Conservation (phyloP, 1,140 invertebrate genomes). For the Thereuonema tuberculata region DNA sequence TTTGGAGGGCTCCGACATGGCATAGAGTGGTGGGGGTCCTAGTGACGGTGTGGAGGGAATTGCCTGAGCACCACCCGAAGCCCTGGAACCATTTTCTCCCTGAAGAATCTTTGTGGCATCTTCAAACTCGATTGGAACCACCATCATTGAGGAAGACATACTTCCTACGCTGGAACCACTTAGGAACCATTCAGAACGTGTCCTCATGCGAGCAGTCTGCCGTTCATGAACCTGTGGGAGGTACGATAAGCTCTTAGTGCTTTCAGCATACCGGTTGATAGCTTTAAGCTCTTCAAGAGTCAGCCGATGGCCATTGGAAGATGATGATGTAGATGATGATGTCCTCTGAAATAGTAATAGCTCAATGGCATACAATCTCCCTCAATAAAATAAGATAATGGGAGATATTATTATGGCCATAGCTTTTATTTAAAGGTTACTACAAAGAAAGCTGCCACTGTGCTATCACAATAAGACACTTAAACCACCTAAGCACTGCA, state of each 20-base stretch:
- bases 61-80: not conserved
- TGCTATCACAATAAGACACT: no score
- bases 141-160: constrained; percentile 3
- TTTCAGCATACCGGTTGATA: constrained; percentile 79
- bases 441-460: no score
- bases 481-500: no score
- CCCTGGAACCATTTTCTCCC: not conserved
- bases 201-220: constrained; percentile 82
- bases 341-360: constrained; percentile 2
- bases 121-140: constrained; percentile 11
- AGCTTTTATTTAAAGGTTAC: no score
- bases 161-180: constrained; percentile 40
- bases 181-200: constrained; percentile 86
- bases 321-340: constrained; percentile 23
- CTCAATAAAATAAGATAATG: no score
- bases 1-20: constrained; percentile 45
- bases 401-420: no score
- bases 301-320: constrained; percentile 40
- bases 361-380: no score
- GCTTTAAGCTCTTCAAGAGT: constrained; percentile 66
- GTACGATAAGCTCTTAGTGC: constrained; percentile 77
- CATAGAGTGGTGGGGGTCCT: no score
- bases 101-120: not conserved
- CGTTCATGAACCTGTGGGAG: constrained; percentile 85
- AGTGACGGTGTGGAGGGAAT: constrained; percentile 9